These are phyloP conservation scores for Drosophila aldrichi DNA, from an alignment of 2,888 invertebrate species.

Conservation along the genomic window DNA sequence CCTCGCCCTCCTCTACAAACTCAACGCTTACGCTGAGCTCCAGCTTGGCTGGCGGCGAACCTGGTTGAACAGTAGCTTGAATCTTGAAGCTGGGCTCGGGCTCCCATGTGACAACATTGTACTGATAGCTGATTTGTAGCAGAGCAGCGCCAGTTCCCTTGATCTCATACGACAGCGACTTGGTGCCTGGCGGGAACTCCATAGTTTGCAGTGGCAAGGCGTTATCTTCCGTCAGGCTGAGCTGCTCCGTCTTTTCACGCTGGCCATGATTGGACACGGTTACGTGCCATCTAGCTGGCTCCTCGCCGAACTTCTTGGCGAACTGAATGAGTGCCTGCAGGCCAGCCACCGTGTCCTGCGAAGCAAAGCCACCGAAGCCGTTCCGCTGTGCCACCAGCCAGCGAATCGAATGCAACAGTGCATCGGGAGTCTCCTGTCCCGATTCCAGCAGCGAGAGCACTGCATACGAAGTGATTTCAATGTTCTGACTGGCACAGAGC, in stretches of 20 bases:
- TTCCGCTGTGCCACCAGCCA: slow-evolving; percentile 91
- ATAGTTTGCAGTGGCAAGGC: slow-evolving; percentile 92
- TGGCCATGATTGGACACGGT: slow-evolving; percentile 86
- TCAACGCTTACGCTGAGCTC: slow-evolving; percentile 93
- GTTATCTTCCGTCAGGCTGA: slow-evolving; percentile 91
- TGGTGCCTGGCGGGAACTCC: slow-evolving; percentile 86
- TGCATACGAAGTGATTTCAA: slow-evolving; percentile 80
- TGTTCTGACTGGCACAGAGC: slow-evolving; percentile 82
- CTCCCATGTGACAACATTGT: slow-evolving; percentile 94
- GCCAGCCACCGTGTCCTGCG: slow-evolving; percentile 92
- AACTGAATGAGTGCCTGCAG: slow-evolving; percentile 88
- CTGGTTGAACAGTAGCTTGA: slow-evolving; percentile 92
- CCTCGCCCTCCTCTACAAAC: slow-evolving; percentile 86
- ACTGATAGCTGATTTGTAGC: slow-evolving; percentile 92
- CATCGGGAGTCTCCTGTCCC: slow-evolving; percentile 68
- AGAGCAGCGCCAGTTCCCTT: slow-evolving; percentile 93
- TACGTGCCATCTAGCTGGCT: slow-evolving; percentile 87
- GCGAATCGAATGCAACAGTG: slow-evolving; percentile 86
- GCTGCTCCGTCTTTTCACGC: slow-evolving; percentile 81
- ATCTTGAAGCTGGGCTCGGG: slow-evolving; percentile 94
- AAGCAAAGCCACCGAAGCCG: slow-evolving; percentile 90
- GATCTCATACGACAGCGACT: slow-evolving; percentile 90
- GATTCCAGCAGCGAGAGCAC: slow-evolving; percentile 80
- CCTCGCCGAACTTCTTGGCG: slow-evolving; percentile 85
- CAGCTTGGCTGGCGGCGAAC: slow-evolving; percentile 91